Evolutionary conservation across 2,113 vertebrate species (phyloP).

Genomic region (Coregonus clupeaformis): DNA sequence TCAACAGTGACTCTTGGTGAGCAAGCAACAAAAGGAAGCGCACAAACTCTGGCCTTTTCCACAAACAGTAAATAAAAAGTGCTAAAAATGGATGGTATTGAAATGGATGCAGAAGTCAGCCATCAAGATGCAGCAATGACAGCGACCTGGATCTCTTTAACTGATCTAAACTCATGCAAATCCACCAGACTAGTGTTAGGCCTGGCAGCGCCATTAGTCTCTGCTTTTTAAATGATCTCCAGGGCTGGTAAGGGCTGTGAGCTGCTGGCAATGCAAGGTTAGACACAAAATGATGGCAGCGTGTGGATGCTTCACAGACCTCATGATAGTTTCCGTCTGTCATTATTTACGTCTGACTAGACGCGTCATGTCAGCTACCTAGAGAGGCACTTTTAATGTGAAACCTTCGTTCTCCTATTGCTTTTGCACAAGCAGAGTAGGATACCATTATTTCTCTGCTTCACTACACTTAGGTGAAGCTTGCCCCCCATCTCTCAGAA

Average conservation of each 20-base stretch:
- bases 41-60: conserved; percentile 5
- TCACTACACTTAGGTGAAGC: conserved; percentile 95
- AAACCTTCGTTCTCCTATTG: conserved; percentile 81
- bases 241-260: conserved; percentile 80
- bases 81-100: neutral
- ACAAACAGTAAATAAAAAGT: conserved; percentile 19
- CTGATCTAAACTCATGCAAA: conserved; percentile 82
- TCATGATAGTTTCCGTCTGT: conserved; percentile 99
- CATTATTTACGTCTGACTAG: conserved; percentile 99
- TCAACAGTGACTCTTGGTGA: conserved; percentile 59
- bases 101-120: conserved; percentile 46
- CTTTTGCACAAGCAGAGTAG: conserved; percentile 80
- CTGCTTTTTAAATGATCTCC: conserved; percentile 95
- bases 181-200: conserved; percentile 80
- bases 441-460: conserved; percentile 96
- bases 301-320: conserved; percentile 98
- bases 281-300: conserved; percentile 96
- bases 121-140: conserved; percentile 68
- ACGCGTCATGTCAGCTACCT: conserved; percentile 98
- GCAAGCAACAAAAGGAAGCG: conserved; percentile 27
- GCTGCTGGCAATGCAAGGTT: conserved; percentile 94
- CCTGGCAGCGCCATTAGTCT: conserved; percentile 92
- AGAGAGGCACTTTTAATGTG: conserved; percentile 90
- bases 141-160: conserved; percentile 73
- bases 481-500: conserved; percentile 88